A percentile compares a stretch with the other conserved stretches of the same genome.
phyloP scores from a whole-genome alignment of 2,797 vertebrate genomes.

The Pantherophis alleghaniensis region DNA sequence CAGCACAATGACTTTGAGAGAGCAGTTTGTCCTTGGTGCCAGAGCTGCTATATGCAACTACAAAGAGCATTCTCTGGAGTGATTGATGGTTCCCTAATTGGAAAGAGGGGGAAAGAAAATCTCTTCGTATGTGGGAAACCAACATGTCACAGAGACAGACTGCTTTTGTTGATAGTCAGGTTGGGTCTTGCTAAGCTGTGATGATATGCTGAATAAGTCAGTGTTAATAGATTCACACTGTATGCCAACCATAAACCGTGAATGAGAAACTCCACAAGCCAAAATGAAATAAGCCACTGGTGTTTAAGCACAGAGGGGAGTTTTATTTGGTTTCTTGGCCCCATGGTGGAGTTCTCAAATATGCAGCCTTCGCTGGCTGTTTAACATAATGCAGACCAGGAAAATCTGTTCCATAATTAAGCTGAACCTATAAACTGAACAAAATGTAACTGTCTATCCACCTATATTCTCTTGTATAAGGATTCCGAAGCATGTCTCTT shows the following conservation, averaged over 20 bases:
- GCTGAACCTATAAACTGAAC: neutral
- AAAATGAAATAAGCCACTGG: neutral
- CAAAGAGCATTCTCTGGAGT: neutral
- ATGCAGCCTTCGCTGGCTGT: neutral
- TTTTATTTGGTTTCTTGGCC: neutral
- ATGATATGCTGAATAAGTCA: neutral
- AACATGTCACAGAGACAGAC: neutral
- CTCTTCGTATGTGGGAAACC: neutral
- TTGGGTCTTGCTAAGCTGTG: neutral
- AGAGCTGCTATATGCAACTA: neutral
- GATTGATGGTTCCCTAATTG: neutral
- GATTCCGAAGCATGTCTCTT: conserved; percentile 66
- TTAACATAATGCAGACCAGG: neutral
- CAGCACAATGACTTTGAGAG: neutral
- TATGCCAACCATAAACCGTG: neutral
- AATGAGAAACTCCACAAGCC: neutral
- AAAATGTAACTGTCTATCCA: conserved; percentile 54
- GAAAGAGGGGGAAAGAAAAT: neutral
- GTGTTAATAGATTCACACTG: neutral
- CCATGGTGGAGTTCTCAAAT: neutral
- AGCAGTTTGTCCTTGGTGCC: neutral
- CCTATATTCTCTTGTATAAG: conserved; percentile 39
- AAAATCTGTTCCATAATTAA: neutral
- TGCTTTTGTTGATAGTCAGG: neutral
- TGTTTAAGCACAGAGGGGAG: neutral